Base-by-base conservation (phyloP, 2,113 vertebrate genomes). In the Corythoichthys haematopterus region DNA sequence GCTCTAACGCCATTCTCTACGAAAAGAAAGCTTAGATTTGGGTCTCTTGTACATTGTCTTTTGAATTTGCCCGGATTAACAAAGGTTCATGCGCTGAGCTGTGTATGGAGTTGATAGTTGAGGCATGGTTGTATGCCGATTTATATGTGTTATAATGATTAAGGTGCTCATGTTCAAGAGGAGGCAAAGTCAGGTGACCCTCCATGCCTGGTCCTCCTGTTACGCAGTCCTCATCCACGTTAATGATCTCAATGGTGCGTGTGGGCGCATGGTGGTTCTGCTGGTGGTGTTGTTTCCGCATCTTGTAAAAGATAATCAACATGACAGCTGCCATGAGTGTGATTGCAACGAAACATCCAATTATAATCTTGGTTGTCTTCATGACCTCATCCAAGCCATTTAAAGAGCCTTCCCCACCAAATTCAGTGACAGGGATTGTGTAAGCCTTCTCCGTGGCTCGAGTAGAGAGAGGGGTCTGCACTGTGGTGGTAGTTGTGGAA, bases 41-140 rank as follows among this genome's bases (percentile, higher is more conserved):
- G 91, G 97, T 99, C 94, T 99, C 97, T 94, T 99, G 97, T 85
- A 99, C 97, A 94, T 99, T 99, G 96, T 99, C 97, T 95, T 99
- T 99, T 35, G 97, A 99, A 92, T 95, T 97, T 90, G 97, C 97
- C 91, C 97, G 93, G 88, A 99, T 98, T 95, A 99, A 93, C 93
- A 99, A 98, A 93, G 97, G 97, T 97, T 99, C 97, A 91, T 99
- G 97, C 92, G 94, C 96, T 77, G 97, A 99, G 94, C 95, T 98
- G 93, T 98, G 97, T 95, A 99, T 96, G 92, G 97, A 98, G 90
- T 98, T 99, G 91, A 98, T 96, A 84, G 97, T 98, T 84, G 96
- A 93, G 89, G 93, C 94, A 89, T 99, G 97, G 90, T 98, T 99
- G 91, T 96, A 98, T 77, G 94, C 93, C 88, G 93, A 94, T 90